phyloP scores from a whole-genome alignment of 2,113 vertebrate species.

The Cyprinodon tularosa region DNA sequence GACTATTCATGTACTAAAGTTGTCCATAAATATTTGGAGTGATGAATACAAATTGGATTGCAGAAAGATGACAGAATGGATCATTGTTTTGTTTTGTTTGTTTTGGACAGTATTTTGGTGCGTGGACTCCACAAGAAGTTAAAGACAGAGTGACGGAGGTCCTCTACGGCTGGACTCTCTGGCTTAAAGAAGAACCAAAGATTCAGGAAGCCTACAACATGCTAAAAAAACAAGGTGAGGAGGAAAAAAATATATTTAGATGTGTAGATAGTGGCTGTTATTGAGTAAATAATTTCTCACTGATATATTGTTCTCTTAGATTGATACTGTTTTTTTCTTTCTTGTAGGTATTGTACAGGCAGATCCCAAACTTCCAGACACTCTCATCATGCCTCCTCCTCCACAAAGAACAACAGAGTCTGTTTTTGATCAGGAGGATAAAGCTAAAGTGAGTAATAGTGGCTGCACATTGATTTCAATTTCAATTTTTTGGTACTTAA shows the following conservation, averaged over 20 bases:
- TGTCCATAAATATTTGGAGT: not conserved
- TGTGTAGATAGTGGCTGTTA: not conserved
- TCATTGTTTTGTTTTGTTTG: not conserved
- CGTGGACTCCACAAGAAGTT: slow-evolving; percentile 85
- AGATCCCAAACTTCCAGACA: slow-evolving; percentile 85
- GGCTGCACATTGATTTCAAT: not conserved
- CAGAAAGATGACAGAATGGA: not conserved
- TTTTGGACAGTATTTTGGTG: slow-evolving; percentile 84
- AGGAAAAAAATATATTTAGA: not conserved
- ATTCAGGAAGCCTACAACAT: slow-evolving; percentile 90
- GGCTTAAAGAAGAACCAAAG: slow-evolving; percentile 91
- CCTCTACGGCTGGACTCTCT: slow-evolving; percentile 91
- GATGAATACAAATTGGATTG: not conserved
- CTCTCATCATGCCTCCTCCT: slow-evolving; percentile 84
- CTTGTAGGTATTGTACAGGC: slow-evolving; percentile 86
- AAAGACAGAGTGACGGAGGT: slow-evolving; percentile 86
- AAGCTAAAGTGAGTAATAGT: slow-evolving; percentile 81
- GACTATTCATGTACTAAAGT: too few species aligned
- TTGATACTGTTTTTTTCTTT: not conserved
- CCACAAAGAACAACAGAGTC: slow-evolving; percentile 84
- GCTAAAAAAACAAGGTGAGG: slow-evolving; percentile 93
- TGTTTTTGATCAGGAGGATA: slow-evolving; percentile 91
- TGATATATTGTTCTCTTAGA: not conserved
- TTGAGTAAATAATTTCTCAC: not conserved
- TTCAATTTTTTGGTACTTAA: not conserved